These are phyloP conservation scores for Promerops cafer DNA, from an alignment of 2,113 vertebrate genomes.

Conservation along the genomic window DNA sequence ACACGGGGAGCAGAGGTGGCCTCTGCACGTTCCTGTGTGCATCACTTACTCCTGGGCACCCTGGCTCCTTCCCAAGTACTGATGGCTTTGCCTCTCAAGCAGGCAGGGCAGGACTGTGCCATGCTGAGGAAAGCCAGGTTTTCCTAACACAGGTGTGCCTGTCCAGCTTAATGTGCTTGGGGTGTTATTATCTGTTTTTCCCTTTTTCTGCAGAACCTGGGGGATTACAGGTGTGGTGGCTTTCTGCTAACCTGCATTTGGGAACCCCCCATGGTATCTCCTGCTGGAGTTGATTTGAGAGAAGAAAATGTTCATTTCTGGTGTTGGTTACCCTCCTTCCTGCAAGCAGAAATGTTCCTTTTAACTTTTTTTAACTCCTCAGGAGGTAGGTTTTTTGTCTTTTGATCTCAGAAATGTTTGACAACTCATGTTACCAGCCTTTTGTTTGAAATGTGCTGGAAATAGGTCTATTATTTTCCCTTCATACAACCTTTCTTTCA, in stretches of 20 bases:
- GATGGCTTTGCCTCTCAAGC: not conserved
- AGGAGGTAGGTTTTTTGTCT: not conserved
- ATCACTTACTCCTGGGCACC: not conserved
- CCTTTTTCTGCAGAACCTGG: not conserved
- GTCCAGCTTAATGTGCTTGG: not conserved
- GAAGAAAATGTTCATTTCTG: not conserved
- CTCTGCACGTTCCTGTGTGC: not conserved
- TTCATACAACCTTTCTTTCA: not conserved
- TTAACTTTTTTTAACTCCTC: not conserved
- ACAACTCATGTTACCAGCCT: not conserved
- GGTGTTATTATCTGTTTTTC: not conserved
- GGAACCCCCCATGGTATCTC: not conserved
- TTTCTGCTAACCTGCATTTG: not conserved
- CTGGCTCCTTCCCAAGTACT: not conserved
- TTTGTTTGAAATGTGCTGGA: not conserved
- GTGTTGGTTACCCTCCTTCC: not conserved
- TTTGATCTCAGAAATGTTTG: not conserved
- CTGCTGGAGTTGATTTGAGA: not conserved
- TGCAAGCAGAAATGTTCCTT: not conserved
- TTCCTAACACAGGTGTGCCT: not conserved
- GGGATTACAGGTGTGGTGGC: not conserved
- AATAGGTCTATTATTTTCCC: not conserved
- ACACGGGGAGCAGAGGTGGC: not conserved
- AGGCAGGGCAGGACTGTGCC: not conserved
- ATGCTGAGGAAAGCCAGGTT: not conserved